These are phyloP conservation scores for Crypturellus undulatus DNA, from an alignment of 2,113 vertebrate species.

Conservation along the genomic window DNA sequence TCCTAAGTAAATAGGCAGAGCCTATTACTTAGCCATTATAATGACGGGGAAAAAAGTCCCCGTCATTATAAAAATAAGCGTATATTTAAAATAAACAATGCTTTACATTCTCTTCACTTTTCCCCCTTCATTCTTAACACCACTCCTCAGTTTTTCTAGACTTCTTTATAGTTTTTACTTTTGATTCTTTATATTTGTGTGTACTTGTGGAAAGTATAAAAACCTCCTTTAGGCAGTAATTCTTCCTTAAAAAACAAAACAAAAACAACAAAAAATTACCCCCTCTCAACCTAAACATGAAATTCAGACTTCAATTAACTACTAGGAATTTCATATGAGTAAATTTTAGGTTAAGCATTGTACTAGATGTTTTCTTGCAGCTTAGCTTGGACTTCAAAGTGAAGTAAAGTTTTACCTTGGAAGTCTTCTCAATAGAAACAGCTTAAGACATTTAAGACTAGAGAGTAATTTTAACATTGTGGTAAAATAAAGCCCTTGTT, in stretches of 20 bases:
- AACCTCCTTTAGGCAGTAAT: background rate
- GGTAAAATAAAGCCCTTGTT: background rate
- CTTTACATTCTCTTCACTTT: background rate
- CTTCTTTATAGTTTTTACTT: background rate
- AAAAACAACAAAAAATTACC: background rate
- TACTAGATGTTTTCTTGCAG: background rate
- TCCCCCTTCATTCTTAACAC: background rate
- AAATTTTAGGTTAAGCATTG: background rate
- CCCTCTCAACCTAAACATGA: background rate
- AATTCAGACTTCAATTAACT: conserved; percentile 4
- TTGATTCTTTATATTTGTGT: background rate
- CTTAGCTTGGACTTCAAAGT: background rate
- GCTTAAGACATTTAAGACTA: background rate
- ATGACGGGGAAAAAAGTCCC: background rate
- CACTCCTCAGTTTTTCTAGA: background rate
- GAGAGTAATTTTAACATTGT: background rate
- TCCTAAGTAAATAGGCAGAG: background rate
- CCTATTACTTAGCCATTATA: too few relatives aligned
- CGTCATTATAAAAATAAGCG: background rate
- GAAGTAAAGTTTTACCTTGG: background rate
- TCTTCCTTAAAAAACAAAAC: background rate
- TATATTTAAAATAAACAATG: background rate
- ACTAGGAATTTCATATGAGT: background rate
- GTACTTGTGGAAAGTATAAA: background rate
- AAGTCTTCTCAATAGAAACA: conserved; percentile 4